Base-by-base conservation (phyloP, 1,140 invertebrate genomes). In the Eumeta japonica region DNA sequence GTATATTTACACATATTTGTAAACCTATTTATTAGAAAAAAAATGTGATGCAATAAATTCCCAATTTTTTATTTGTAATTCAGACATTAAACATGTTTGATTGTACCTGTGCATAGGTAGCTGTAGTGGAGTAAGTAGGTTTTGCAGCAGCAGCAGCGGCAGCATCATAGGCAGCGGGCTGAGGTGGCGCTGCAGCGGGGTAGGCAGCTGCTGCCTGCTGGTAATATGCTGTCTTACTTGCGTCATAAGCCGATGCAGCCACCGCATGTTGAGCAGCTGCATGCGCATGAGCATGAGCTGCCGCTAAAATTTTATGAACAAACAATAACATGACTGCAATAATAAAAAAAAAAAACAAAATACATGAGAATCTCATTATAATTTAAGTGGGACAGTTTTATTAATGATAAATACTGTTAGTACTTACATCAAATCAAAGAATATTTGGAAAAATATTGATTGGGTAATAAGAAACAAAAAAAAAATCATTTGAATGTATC, bases 131-230 rank as follows among this genome's bases (percentile, higher is more conserved):
- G 50, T 84, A 85, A 9, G 81, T 81, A n/a, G 83, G 80, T 37
- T 84, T 83, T 33, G 83, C 80, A 30, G 83, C 79, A 0, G 79
- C n/a, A n/a, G n/a, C n/a, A n/a, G 76, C 11, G 28, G 81, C 76
- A 3, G 85, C 43, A 47, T 73, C 72, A 53, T 77, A 75, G 3
- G 76, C 57, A 20, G 79, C 70, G 16, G 75, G 68, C 37, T 78
- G 75, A 16, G 74, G 78, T 50, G 88, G 86, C 18, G 68, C 65
- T 10, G 87, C 87, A 39, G 82, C 77, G 32, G 83, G 81, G 48
- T 87, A 86, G 27, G 84, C 83, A 1, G 83, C 82, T 7, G 84
- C 84, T 9, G 84, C 82, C 50, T 87, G 85, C 51, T 83, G 83
- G 58, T 84, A 84, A 49, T 85, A 85, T 0, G 82, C 83, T 35